Percentiles rank a stretch among this genome's conserved stretches.
phyloP scores from a whole-genome alignment of 2,113 vertebrate genomes.

The Natator depressus region DNA sequence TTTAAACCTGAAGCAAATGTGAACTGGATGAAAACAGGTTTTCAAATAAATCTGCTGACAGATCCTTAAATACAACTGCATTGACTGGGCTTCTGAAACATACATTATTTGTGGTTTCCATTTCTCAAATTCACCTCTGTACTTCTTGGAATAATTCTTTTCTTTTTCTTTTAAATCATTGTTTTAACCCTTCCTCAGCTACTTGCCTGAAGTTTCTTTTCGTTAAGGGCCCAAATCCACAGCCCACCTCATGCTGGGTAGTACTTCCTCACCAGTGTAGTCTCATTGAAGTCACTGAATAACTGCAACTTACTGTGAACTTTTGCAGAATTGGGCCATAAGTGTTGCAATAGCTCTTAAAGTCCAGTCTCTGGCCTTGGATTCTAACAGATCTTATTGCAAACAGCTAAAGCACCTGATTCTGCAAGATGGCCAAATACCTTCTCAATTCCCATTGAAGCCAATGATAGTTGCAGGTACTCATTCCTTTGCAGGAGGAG shows the following conservation, averaged over 20 bases:
- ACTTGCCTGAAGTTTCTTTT: background rate
- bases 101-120: background rate
- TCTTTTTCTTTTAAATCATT: background rate
- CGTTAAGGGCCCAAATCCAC: background rate
- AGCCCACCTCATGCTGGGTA: background rate
- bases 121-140: conserved; percentile 29
- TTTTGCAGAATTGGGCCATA: background rate
- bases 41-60: conserved; percentile 13
- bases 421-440: background rate
- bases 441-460: background rate
- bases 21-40: conserved; percentile 3
- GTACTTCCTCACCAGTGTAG: background rate
- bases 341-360: fast-evolving
- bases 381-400: background rate
- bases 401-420: background rate
- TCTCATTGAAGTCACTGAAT: background rate
- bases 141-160: background rate
- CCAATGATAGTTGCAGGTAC: background rate
- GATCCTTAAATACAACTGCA: background rate
- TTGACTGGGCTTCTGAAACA: background rate
- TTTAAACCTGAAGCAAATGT: conserved; percentile 45
- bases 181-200: background rate
- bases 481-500: background rate
- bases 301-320: background rate
- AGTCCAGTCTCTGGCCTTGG: background rate